phyloP scores from a whole-genome alignment of 2,113 vertebrate species.

The Entomyzon cyanotis region DNA sequence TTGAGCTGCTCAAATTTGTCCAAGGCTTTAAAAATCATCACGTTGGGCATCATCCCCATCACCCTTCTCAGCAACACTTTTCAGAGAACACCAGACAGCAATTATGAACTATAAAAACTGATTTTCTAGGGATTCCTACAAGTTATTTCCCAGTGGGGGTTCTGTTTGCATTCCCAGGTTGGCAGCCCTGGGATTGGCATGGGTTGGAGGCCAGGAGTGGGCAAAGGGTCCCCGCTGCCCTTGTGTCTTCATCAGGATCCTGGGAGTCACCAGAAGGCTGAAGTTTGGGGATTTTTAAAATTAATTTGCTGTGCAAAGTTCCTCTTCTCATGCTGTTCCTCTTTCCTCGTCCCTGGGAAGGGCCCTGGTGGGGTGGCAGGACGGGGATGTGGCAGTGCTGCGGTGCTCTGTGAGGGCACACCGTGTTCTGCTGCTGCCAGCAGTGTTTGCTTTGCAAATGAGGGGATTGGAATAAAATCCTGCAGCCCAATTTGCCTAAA shows the following conservation, averaged over 20 bases:
- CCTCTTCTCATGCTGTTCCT: neutral
- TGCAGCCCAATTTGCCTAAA: neutral
- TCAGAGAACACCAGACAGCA: neutral
- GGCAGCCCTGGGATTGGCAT: neutral
- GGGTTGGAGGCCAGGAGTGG: neutral
- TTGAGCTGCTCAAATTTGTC: neutral
- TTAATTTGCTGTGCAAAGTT: neutral
- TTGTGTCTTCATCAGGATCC: neutral
- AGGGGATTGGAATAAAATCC: neutral
- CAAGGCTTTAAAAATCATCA: neutral
- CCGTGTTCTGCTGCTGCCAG: neutral
- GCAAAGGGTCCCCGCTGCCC: neutral
- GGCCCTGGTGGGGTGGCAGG: neutral
- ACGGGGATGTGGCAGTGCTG: neutral
- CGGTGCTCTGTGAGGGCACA: neutral
- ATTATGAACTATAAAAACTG: neutral
- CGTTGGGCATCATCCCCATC: accelerated
- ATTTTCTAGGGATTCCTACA: neutral
- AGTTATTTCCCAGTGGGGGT: neutral
- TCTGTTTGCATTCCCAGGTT: neutral
- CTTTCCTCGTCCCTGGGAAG: neutral
- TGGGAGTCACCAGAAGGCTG: neutral
- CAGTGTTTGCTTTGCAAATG: neutral
- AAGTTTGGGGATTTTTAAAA: neutral
- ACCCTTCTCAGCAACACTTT: neutral